A percentile compares a stretch with the other conserved stretches of the same genome.
phyloP scores from a whole-genome alignment of 2,113 vertebrate species.

The Chinchilla lanigera region DNA sequence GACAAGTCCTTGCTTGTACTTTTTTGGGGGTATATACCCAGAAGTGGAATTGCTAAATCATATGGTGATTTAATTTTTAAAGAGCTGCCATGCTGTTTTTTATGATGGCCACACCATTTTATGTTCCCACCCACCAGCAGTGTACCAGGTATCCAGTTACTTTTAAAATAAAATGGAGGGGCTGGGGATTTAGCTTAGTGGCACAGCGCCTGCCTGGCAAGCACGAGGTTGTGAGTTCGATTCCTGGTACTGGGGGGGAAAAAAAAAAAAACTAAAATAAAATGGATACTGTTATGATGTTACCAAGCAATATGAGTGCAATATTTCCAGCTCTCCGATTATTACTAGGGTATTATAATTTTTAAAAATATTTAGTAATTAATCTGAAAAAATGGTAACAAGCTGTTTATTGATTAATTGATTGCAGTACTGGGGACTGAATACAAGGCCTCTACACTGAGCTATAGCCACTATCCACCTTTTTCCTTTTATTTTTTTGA shows the following conservation, averaged over 20 bases:
- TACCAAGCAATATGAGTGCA: not conserved
- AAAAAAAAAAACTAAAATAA: no score
- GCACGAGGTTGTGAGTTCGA: no score
- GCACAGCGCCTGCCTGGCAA: no score
- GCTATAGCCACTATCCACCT: not conserved
- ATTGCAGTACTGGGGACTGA: not conserved
- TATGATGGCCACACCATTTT: not conserved
- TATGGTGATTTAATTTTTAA: conserved; percentile 43
- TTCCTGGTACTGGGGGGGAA: no score
- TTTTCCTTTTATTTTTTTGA: not conserved
- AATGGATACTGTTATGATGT: conserved; percentile 52
- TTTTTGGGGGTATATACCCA: not conserved
- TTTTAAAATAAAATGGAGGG: conserved; percentile 44
- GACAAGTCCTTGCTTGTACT: not conserved
- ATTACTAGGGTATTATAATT: conserved; percentile 47
- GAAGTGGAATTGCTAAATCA: not conserved
- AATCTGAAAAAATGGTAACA: conserved; percentile 6
- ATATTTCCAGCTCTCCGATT: not conserved
- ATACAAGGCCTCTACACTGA: not conserved
- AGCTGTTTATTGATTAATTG: not conserved
- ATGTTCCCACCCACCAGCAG: not conserved
- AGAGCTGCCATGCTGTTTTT: not conserved
- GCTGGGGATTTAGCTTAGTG: no score
- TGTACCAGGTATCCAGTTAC: conserved; percentile 9
- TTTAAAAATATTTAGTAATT: conserved; percentile 28